phyloP scores from a whole-genome alignment of 2,888 invertebrate genomes.

The Tigriopus californicus region DNA sequence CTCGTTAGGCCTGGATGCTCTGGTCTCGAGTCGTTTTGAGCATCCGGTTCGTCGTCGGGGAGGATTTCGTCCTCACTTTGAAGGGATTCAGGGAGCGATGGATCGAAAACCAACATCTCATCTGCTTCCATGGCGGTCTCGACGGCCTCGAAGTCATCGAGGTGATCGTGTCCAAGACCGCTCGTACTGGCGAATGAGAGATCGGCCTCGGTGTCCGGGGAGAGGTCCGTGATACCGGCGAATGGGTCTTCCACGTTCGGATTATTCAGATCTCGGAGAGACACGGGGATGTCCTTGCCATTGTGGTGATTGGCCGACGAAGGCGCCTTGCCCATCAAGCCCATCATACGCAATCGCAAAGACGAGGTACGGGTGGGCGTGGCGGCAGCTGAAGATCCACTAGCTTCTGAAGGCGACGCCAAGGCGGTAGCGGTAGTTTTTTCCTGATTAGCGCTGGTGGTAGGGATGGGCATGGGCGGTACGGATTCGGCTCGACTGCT shows the following conservation, averaged over 20 bases:
- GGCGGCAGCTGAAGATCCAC: neutral
- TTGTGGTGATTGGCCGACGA: no score
- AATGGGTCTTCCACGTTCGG: no score
- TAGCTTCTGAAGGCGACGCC: neutral
- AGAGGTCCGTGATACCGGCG: no score
- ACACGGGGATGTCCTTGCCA: no score
- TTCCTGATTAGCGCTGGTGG: neutral
- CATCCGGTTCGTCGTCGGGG: neutral
- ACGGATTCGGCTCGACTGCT: no score
- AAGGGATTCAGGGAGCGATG: neutral
- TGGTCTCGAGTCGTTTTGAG: neutral
- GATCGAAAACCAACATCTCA: neutral
- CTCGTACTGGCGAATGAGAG: no score
- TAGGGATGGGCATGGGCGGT: no score
- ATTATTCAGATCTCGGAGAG: no score
- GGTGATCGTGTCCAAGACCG: no score
- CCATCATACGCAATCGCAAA: neutral
- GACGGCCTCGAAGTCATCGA: neutral
- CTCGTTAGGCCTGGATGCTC: neutral
- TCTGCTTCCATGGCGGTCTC: slow-evolving; percentile 5
- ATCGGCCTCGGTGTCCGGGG: no score
- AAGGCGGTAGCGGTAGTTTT: neutral
- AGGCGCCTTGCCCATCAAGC: neutral
- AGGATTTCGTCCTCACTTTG: neutral
- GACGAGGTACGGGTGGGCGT: neutral